Conservation (phyloP, 2,113 vertebrate species). For the Dinomys branickii region DNA sequence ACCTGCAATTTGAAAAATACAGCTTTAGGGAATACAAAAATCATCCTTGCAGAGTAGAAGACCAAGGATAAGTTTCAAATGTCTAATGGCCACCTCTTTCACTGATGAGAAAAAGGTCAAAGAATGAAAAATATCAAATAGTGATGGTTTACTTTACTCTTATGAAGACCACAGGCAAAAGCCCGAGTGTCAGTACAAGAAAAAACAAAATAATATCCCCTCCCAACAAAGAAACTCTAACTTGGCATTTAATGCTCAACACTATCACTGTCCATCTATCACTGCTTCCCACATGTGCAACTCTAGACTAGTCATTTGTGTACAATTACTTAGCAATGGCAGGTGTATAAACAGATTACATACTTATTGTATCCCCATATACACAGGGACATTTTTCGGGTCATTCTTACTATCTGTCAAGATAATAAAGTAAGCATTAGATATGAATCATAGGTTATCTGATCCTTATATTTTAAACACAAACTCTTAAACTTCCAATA, state of each 20-base stretch:
- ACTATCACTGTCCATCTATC: not conserved
- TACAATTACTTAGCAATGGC: not conserved
- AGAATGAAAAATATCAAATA: constrained; percentile 45
- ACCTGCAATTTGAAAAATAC: constrained; percentile 1
- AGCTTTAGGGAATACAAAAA: constrained; percentile 17
- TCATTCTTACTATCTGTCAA: constrained; percentile 28
- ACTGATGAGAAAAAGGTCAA: constrained; percentile 19
- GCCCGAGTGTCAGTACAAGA: not conserved
- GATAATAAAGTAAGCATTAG: not conserved
- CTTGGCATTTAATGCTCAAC: constrained; percentile 17
- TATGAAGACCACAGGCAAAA: not conserved
- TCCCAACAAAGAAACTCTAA: not conserved
- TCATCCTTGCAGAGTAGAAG: not conserved
- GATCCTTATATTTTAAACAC: constrained; percentile 11
- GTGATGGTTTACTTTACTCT: constrained; percentile 1
- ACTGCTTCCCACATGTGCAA: not conserved
- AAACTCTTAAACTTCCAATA: not conserved
- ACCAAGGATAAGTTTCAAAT: not conserved
- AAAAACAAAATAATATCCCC: not conserved
- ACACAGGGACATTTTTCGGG: not conserved
- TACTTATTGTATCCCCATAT: not conserved
- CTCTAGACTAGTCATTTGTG: not conserved
- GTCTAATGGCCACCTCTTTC: not conserved
- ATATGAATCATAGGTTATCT: not conserved
- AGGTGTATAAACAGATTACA: not conserved